Evolutionary conservation across 2,113 vertebrate genomes (phyloP).

Genomic region (Lophotis ruficrista): DNA sequence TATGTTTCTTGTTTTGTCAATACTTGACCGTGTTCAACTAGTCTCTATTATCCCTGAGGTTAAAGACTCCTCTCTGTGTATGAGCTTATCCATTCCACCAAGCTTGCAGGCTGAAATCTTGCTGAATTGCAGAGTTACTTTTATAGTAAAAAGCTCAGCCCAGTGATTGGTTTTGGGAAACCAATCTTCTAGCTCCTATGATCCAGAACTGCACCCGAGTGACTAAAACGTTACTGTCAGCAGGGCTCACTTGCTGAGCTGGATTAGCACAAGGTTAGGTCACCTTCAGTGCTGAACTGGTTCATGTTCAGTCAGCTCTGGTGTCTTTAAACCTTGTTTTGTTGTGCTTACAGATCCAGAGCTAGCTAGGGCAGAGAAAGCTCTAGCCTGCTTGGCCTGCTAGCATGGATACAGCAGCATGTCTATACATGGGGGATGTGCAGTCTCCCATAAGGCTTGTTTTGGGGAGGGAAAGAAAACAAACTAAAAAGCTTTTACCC

Average conservation of each 20-base stretch:
- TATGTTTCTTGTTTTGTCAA: background rate
- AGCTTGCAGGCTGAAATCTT: background rate
- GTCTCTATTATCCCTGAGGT: background rate
- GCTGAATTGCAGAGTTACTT: background rate
- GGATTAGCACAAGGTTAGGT: background rate
- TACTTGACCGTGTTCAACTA: background rate
- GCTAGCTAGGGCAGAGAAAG: background rate
- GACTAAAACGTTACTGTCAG: background rate
- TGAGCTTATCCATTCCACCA: background rate
- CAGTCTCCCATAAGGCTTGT: background rate
- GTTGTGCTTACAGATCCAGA: background rate
- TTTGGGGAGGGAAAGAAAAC: background rate
- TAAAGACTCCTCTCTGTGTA: background rate
- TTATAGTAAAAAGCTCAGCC: background rate
- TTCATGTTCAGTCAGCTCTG: background rate
- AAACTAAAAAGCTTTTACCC: background rate
- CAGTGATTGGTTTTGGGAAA: background rate
- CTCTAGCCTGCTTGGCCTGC: background rate
- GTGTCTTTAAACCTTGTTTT: background rate
- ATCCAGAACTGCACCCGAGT: background rate
- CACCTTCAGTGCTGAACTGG: background rate
- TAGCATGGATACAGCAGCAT: background rate
- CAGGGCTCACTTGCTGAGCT: background rate
- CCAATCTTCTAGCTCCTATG: background rate
- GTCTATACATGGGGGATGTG: background rate